Evolutionary conservation across 2,888 invertebrate genomes (phyloP).

Genomic region (Ischnura elegans): DNA sequence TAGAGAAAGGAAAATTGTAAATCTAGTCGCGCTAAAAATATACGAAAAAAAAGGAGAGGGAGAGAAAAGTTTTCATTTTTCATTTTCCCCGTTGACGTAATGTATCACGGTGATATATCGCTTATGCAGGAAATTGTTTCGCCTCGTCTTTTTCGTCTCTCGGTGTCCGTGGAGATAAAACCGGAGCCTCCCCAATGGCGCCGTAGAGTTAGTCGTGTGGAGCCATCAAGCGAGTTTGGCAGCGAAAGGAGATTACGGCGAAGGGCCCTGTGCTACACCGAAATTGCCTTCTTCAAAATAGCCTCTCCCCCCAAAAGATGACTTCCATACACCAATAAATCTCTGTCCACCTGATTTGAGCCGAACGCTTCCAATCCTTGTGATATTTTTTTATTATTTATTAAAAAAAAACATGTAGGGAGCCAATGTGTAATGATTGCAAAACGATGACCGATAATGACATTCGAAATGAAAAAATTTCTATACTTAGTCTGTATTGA

Average conservation of each 20-base stretch:
- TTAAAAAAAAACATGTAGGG: no score
- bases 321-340: no score
- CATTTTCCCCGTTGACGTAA: not conserved
- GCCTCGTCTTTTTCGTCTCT: not conserved
- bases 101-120: slow-evolving; percentile 14
- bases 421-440: no score
- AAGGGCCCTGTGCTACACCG: not conserved
- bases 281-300: slow-evolving; percentile 2
- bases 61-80: not conserved
- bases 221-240: not conserved
- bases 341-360: not conserved
- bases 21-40: not conserved
- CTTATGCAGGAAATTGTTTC: slow-evolving; percentile 16
- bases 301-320: not conserved
- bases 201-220: not conserved
- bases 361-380: not conserved
- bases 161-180: not conserved
- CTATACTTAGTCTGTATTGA: no score
- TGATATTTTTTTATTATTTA: no score
- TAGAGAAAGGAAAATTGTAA: not conserved
- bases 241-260: slow-evolving; percentile 5
- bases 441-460: no score
- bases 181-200: not conserved
- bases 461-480: no score
- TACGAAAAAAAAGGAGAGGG: no score